Evolutionary conservation across 2,797 vertebrate species (phyloP), one percentile per base, ranked within the genome.

Genomic region (Antrozous pallidus): DNA sequence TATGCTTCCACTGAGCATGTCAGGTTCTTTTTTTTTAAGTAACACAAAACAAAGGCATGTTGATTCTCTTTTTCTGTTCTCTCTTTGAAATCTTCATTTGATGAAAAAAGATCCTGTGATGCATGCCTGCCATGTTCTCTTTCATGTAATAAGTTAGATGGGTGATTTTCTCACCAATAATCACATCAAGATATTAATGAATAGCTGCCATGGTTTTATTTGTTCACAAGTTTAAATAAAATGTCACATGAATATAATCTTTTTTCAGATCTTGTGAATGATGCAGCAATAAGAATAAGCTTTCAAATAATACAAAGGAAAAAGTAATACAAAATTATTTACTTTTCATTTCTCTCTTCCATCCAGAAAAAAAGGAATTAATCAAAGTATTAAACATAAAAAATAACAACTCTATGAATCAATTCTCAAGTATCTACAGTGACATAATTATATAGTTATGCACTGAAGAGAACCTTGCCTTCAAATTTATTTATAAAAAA

Each of bases 221-320:
- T 95, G 38, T 92, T 86, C 47, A 91, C 38, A 83, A 49, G 88
- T 61, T 93, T 91, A 94, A 94, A 82, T 85, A 88, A 95, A 93
- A 86, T 54, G n/a, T 36, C 78, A 89, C 22, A 83, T 58, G 47
- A 92, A 63, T 73, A 86, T 83, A 93, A 47, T 84, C 42, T 51
- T 26, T 95, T 93, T 94, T 81, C 6, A 63, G 63, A 74, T 78
- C 28, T 86, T 75, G 31, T 81, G 33, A 94, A 81, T 80, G 38
- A 88, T 84, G 31, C 33, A 65, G 74, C n/a, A 77, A 22, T 77
- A 6, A 93, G 16, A 33, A 77, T 81, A 81, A 83, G n/a, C 69
- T 91, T 81, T 84, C 90, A 94, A 85, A 90, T 81, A 69, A 80
- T 56, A 40, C n/a, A 81, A 73, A 22, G 28, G 42, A 24, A 42